These are phyloP conservation scores for Phasia obesa DNA, from an alignment of 2,888 invertebrate species.

Conservation along the genomic window DNA sequence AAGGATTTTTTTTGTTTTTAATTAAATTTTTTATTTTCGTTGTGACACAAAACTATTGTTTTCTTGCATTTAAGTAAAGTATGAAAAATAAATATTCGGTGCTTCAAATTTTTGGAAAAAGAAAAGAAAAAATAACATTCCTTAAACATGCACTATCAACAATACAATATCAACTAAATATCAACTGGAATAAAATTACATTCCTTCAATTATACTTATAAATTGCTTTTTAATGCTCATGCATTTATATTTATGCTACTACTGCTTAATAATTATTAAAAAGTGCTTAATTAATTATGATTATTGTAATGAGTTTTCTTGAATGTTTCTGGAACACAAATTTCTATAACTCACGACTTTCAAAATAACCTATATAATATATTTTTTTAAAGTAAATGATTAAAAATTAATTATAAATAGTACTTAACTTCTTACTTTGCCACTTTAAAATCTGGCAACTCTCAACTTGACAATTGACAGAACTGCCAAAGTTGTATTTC, in stretches of 20 bases:
- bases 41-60: conserved; percentile 21
- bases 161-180: not conserved
- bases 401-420: too few relatives aligned
- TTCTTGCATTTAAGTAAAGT: conserved; percentile 16
- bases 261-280: conserved; percentile 3
- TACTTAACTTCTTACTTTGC: too few relatives aligned
- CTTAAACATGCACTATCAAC: conserved; percentile 49
- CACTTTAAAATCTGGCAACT: too few relatives aligned
- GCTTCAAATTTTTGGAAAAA: not conserved
- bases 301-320: not conserved
- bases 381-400: too few relatives aligned
- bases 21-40: too few relatives aligned
- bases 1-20: not conserved
- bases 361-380: too few relatives aligned
- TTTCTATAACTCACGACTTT: too few relatives aligned
- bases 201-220: conserved; percentile 16
- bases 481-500: too few relatives aligned
- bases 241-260: conserved; percentile 33
- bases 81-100: conserved; percentile 17
- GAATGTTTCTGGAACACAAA: too few relatives aligned
- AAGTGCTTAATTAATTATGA: conserved; percentile 27
- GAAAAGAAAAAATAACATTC: conserved; percentile 25
- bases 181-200: not conserved
- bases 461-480: too few relatives aligned
- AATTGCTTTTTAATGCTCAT: conserved; percentile 37